Evolutionary conservation across 1,140 invertebrate species (phyloP).

Genomic region (Teleogryllus occipitalis): DNA sequence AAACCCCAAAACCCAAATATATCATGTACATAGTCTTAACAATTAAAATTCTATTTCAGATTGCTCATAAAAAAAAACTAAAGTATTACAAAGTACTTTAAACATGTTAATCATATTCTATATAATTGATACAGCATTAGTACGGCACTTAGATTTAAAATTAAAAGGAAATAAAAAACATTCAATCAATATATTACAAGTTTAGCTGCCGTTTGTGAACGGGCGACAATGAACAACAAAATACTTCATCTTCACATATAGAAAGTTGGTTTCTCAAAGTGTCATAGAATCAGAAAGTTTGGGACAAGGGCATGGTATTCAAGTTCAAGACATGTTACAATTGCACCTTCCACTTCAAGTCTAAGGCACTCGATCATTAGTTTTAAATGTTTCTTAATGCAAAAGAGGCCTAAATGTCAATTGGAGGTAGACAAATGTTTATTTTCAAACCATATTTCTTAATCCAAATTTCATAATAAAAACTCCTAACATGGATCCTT

Average conservation of each 20-base stretch:
- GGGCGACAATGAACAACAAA: not conserved
- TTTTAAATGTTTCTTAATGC: not conserved
- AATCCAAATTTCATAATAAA: too few relatives aligned
- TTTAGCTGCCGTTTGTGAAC: not conserved
- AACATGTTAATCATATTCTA: not conserved
- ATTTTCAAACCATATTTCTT: too few relatives aligned
- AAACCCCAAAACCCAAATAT: constrained; percentile 4
- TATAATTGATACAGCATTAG: not conserved
- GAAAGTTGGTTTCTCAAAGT: not conserved
- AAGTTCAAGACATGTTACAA: not conserved
- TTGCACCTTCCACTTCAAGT: not conserved
- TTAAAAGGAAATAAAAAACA: not conserved
- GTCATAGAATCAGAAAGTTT: not conserved
- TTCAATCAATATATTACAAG: constrained; percentile 2
- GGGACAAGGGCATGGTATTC: not conserved
- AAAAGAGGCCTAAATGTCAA: not conserved
- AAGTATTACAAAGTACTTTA: not conserved
- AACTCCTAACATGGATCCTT: not conserved
- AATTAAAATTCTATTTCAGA: not conserved
- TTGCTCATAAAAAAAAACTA: not conserved
- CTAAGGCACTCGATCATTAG: not conserved
- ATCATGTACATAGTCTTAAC: not conserved
- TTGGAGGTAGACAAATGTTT: not conserved
- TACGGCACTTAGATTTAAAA: not conserved
- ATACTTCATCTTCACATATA: not conserved